Conservation (phyloP, 2,113 vertebrate species). For the Peucedramus taeniatus region DNA sequence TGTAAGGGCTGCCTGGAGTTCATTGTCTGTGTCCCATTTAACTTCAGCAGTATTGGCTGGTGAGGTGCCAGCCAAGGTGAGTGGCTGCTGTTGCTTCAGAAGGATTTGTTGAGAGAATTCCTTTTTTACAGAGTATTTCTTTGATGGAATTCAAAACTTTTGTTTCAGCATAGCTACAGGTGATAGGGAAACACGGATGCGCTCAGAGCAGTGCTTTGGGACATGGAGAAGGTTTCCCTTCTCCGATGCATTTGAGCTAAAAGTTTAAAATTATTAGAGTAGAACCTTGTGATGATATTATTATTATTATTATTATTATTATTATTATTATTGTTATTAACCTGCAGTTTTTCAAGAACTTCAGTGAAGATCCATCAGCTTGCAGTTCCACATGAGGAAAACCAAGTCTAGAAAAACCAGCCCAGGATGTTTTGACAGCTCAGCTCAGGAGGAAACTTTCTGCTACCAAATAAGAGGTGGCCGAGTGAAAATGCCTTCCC, state of each 20-base stretch:
- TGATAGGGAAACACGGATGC: neutral
- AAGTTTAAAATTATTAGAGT: neutral
- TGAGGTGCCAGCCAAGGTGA: slow-evolving; percentile 8
- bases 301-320: no score
- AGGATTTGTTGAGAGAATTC: neutral
- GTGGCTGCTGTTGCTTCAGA: neutral
- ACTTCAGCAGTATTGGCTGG: neutral
- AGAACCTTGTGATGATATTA: neutral
- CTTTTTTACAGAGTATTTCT: neutral
- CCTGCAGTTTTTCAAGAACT: neutral
- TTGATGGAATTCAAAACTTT: neutral
- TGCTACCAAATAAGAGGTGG: neutral
- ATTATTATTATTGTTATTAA: neutral
- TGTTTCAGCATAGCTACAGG: neutral
- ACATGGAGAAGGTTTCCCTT: neutral
- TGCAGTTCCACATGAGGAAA: accelerated
- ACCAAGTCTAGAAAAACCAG: neutral
- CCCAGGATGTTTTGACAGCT: neutral
- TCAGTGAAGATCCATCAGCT: neutral
- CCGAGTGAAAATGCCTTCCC: neutral
- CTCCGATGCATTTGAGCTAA: neutral
- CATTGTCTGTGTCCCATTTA: slow-evolving; percentile 60
- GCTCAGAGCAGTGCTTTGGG: neutral
- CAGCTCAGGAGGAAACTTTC: neutral
- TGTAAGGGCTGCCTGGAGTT: slow-evolving; percentile 41